Conservation (phyloP, 2,888 invertebrate species). For the Drosophila multiciliata region DNA sequence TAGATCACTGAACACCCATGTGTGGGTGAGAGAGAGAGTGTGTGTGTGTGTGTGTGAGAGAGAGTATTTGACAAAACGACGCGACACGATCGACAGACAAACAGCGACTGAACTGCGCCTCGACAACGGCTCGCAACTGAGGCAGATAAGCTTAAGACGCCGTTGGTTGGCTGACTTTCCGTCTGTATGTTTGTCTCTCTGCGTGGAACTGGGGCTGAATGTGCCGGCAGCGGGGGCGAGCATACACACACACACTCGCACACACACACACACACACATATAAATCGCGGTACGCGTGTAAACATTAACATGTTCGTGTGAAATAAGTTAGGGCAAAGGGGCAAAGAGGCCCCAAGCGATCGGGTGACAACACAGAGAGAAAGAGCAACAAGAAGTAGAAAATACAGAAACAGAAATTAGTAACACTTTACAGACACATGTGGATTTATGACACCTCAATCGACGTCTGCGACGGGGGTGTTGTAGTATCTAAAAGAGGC, state of each 20-base stretch:
- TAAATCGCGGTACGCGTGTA: constrained; percentile 80
- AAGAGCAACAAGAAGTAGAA: constrained; percentile 7
- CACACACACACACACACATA: constrained; percentile 51
- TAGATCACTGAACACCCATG: constrained; percentile 13
- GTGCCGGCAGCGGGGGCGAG: constrained; percentile 59
- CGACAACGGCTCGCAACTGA: constrained; percentile 19
- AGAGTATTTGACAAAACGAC: constrained; percentile 28
- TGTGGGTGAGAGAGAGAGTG: neutral
- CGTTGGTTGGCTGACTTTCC: constrained; percentile 44
- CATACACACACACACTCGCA: constrained; percentile 36
- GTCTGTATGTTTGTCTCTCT: neutral
- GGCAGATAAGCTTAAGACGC: constrained; percentile 62
- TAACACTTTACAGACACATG: constrained; percentile 79
- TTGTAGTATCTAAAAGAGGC: neutral
- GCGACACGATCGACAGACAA: constrained; percentile 60
- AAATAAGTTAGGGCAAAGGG: constrained; percentile 57
- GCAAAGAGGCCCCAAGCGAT: constrained; percentile 24
- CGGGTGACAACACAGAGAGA: constrained; percentile 28
- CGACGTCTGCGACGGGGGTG: constrained; percentile 9
- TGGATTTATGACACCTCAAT: constrained; percentile 75
- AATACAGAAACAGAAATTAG: constrained; percentile 57
- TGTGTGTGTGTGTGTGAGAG: neutral
- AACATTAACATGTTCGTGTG: constrained; percentile 80
- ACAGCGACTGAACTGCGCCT: constrained; percentile 69
- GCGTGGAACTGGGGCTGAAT: constrained; percentile 38